phyloP scores from a whole-genome alignment of 2,888 invertebrate species.

The Erynnis tages region DNA sequence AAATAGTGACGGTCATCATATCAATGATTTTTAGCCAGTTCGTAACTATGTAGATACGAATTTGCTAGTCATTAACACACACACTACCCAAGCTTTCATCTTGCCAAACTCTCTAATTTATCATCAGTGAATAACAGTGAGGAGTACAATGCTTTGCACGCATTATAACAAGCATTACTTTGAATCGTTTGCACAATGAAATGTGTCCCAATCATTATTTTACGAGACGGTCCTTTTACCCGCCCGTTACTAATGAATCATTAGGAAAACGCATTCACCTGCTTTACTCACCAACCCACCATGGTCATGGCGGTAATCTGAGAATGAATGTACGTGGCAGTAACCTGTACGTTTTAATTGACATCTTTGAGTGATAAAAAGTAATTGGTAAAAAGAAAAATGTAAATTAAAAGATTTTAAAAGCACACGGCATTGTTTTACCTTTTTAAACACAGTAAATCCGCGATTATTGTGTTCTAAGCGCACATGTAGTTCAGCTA shows the following conservation, averaged over 20 bases:
- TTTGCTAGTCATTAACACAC: too few relatives aligned
- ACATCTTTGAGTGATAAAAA: slow-evolving; percentile 8
- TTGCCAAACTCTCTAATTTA: too few relatives aligned
- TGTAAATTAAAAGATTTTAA: slow-evolving; percentile 16
- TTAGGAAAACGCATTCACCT: slow-evolving; percentile 20
- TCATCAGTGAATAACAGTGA: too few relatives aligned
- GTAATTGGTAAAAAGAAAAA: slow-evolving; percentile 16
- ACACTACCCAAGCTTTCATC: too few relatives aligned
- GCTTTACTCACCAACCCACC: slow-evolving; percentile 23
- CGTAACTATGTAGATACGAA: too few relatives aligned
- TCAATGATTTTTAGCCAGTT: too few relatives aligned
- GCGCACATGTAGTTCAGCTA: too few relatives aligned
- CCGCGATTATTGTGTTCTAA: too few relatives aligned
- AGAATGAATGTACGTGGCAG: neutral
- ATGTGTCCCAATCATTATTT: slow-evolving; percentile 1
- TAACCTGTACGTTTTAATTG: slow-evolving; percentile 7
- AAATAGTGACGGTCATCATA: too few relatives aligned
- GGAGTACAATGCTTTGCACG: too few relatives aligned
- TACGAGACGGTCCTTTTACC: neutral
- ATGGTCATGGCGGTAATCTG: slow-evolving; percentile 14
- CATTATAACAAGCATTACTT: slow-evolving; percentile 5
- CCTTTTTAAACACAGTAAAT: too few relatives aligned
- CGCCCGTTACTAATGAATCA: slow-evolving; percentile 16
- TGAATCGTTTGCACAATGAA: slow-evolving; percentile 4
- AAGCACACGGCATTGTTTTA: too few relatives aligned